Evolutionary conservation across 92 coral and sea anemone genomes (phyloP).

Genomic region (Heliopora coerulea): DNA sequence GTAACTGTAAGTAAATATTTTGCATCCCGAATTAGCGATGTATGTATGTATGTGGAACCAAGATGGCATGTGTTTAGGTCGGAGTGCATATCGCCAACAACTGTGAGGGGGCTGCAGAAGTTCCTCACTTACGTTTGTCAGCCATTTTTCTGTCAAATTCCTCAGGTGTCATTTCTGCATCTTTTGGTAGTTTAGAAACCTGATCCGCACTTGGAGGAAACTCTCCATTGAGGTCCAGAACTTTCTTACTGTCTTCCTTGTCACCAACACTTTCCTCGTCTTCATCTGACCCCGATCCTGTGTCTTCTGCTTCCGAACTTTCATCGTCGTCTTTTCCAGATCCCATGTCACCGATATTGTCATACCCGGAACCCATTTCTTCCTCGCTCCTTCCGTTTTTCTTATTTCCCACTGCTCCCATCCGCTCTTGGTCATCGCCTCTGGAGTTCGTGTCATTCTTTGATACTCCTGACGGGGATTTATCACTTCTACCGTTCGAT

Average conservation of each 20-base stretch:
- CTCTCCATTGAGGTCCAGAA: conserved; percentile 52
- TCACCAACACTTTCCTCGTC: conserved; percentile 33
- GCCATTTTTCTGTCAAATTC: conserved; percentile 29
- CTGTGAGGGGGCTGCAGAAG: too few relatives aligned
- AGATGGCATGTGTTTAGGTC: too few relatives aligned
- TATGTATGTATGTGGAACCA: too few relatives aligned
- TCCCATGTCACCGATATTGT: conserved; percentile 42
- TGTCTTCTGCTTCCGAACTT: conserved; percentile 51
- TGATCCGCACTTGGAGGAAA: conserved; percentile 54
- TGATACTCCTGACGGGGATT: conserved; percentile 17
- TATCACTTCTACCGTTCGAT: conserved; percentile 5
- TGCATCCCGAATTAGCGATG: too few relatives aligned
- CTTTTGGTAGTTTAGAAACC: conserved; percentile 40
- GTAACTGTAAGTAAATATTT: too few relatives aligned
- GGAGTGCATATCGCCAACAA: too few relatives aligned
- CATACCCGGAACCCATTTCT: conserved; percentile 19
- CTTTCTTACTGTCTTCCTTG: conserved; percentile 33
- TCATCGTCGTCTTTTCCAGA: conserved; percentile 57
- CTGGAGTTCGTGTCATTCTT: conserved; percentile 22
- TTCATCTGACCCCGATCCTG: conserved; percentile 39
- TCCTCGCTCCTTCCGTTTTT: background rate
- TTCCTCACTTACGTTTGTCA: conserved; percentile 8
- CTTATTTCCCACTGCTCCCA: conserved; percentile 7
- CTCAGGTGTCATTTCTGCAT: background rate
- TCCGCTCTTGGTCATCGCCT: conserved; percentile 7